Percentiles rank a stretch among this genome's conserved stretches.
These are phyloP conservation scores for Sturnira hondurensis DNA, from an alignment of 2,113 vertebrate genomes.

Conservation along the genomic window DNA sequence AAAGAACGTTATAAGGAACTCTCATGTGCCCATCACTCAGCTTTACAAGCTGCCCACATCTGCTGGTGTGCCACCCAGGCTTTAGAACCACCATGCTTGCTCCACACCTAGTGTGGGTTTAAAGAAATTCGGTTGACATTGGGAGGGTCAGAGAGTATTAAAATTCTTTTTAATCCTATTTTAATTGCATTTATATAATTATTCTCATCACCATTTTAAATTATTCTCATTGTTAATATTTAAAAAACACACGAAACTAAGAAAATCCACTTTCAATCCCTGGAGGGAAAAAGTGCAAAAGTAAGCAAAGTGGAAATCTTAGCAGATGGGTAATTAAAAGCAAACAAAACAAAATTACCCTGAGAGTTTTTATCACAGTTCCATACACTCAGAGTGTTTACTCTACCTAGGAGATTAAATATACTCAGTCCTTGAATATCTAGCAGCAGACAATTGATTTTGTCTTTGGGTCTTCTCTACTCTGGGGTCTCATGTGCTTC, in stretches of 20 bases:
- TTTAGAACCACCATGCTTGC: background rate
- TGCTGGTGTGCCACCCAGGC: no score
- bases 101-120: background rate
- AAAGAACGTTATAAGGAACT: background rate
- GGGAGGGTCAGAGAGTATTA: background rate
- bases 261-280: constrained; percentile 51
- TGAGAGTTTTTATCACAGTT: background rate
- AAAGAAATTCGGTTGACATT: background rate
- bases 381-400: background rate
- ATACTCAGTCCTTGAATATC: background rate
- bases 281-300: constrained; percentile 18
- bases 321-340: constrained; percentile 67
- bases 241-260: constrained; percentile 39
- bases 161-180: constrained; percentile 6
- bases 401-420: constrained; percentile 15
- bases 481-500: background rate
- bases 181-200: constrained; percentile 39
- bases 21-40: background rate
- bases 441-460: background rate
- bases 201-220: constrained; percentile 5
- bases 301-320: constrained; percentile 38
- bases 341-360: constrained; percentile 41
- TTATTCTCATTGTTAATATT: constrained; percentile 49
- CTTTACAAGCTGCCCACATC: background rate
- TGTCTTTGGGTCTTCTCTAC: background rate